Base-by-base conservation (phyloP, 2,888 invertebrate genomes). In the Lochmaea crataegi region DNA sequence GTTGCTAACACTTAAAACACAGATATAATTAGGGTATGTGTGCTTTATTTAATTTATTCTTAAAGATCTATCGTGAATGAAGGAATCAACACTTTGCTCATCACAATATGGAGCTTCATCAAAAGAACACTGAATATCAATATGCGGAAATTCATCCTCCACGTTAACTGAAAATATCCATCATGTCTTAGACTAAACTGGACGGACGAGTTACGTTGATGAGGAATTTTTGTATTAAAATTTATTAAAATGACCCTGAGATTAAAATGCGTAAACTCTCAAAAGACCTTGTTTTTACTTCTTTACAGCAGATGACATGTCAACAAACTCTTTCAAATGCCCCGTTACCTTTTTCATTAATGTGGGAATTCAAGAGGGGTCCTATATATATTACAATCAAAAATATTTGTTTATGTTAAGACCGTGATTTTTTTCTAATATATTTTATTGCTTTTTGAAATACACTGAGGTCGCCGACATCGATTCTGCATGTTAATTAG, bases 251-350 rank as follows among this genome's bases (percentile, higher is more conserved):
- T 16, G 9, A 53, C 16, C 53, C 18, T 16, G 18, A 53, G 16
- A 10, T 10, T 11, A 53, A 53, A 16, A 16, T 53, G 53, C 18
- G 18, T 53, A 10, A 18, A 18, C 7, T 45, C 45, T 12, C 0
- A 45, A 1, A 45, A 45, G 45, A 45, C 16, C 18, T 53, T 53
- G 51, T 51, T 51, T 9, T 5, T 26, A 26, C 26, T 51, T 16
- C 51, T 12, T 58, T 58, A 26, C 14, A 32, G 22, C 57, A 58
- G 16, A 18, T 53, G 18, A 32, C 58, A 58, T 58, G 58, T n/a
- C 58, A 58, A 32, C 32, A 58, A 58, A 58, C 58, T 58, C 26
- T 58, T 53, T 58, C 32, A 32, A 58, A 58, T 58, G 26, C 32
- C 32, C 58, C 58, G 58, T 58, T 58, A 58, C 32, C 4, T 32